phyloP scores from a whole-genome alignment of 2,888 invertebrate genomes.

The Boloria euphrosyne region DNA sequence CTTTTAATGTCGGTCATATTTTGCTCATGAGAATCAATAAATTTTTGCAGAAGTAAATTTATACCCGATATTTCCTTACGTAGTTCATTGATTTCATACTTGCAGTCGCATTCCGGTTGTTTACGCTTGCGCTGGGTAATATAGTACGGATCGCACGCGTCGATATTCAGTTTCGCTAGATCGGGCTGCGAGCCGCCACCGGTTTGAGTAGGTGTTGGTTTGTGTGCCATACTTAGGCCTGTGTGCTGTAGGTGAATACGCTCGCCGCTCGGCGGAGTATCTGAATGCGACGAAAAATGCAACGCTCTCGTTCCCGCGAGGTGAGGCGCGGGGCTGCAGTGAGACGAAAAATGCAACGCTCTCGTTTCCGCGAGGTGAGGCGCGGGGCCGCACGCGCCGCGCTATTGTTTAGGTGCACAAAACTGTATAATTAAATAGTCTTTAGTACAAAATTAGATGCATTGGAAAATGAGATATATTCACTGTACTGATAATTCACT shows the following conservation, averaged over 20 bases:
- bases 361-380: constrained; percentile 11
- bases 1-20: constrained; percentile 3
- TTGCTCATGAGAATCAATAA: background rate
- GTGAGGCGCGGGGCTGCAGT: constrained; percentile 11
- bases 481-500: constrained; percentile 10
- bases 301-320: constrained; percentile 14
- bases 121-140: constrained; percentile 1
- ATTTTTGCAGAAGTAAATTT: background rate
- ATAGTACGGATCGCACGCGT: constrained; percentile 1
- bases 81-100: background rate
- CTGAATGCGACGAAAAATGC: constrained; percentile 12
- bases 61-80: background rate
- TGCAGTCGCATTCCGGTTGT: constrained; percentile 1
- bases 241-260: constrained; percentile 9
- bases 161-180: constrained; percentile 9
- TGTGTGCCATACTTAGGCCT: constrained; percentile 6
- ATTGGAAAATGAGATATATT: constrained; percentile 8
- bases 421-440: constrained; percentile 8
- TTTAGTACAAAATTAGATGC: constrained; percentile 1
- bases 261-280: constrained; percentile 1
- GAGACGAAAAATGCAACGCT: constrained; percentile 16
- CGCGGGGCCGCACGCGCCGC: constrained; percentile 7
- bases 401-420: constrained; percentile 9
- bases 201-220: background rate
- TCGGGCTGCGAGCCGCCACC: constrained; percentile 11